A percentile compares a stretch with the other conserved stretches of the same genome.
These are phyloP conservation scores for Callochromis pleurospilus DNA, from an alignment of 2,113 vertebrate species.

Conservation along the genomic window DNA sequence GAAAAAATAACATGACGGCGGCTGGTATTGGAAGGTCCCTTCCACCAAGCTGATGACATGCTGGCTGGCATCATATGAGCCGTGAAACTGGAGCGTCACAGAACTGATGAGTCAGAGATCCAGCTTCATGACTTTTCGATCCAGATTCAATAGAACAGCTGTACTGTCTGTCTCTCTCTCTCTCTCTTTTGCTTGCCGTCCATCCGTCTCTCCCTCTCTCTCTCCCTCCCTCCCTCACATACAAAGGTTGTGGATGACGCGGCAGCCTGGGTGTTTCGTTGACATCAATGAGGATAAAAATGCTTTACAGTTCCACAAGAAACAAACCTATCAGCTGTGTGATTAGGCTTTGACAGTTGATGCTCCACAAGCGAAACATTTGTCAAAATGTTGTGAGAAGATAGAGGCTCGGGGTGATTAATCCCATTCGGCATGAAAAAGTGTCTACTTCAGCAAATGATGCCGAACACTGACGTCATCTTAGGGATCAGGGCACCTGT, in stretches of 20 bases:
- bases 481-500: constrained; percentile 14
- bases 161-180: constrained; percentile 36
- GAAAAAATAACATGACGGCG: neutral
- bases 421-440: neutral
- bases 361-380: neutral
- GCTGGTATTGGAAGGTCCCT: neutral
- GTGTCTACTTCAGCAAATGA: constrained; percentile 11
- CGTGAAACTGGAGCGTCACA: constrained; percentile 48
- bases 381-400: neutral
- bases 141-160: constrained; percentile 66
- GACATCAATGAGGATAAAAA: constrained; percentile 47
- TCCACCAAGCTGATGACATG: constrained; percentile 42
- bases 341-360: neutral
- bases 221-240: neutral
- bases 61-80: constrained; percentile 48
- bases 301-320: constrained; percentile 1
- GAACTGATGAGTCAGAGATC: constrained; percentile 74
- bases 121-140: constrained; percentile 66
- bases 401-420: neutral
- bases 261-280: constrained; percentile 58
- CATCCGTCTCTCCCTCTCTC: neutral
- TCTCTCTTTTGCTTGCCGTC: neutral
- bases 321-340: constrained; percentile 37
- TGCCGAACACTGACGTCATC: neutral
- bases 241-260: constrained; percentile 56